These are phyloP conservation scores for Chaunax sp. DNA, from an alignment of 2,797 vertebrate species.

Conservation along the genomic window DNA sequence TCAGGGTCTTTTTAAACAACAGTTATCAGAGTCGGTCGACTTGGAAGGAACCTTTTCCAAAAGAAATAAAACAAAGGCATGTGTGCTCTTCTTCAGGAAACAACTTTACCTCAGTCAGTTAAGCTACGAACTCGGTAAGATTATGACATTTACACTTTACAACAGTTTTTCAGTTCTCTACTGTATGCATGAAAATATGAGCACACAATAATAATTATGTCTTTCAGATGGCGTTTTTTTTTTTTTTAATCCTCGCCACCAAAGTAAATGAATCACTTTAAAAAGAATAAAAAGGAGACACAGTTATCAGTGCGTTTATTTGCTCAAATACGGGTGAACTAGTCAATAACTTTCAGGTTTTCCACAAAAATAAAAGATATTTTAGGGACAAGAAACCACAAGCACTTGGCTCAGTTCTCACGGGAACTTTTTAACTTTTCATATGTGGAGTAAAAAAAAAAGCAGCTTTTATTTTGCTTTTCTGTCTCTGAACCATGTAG, in stretches of 20 bases:
- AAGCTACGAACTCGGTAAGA: slow-evolving; percentile 63
- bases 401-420: slow-evolving; percentile 54
- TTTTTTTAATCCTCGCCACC: slow-evolving; percentile 42
- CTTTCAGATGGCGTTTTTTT: slow-evolving; percentile 38
- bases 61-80: slow-evolving; percentile 13
- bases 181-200: slow-evolving; percentile 65
- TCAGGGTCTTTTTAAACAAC: neutral
- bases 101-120: slow-evolving; percentile 78
- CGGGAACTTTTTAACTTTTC: slow-evolving; percentile 65
- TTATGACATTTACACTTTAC: slow-evolving; percentile 58
- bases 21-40: neutral
- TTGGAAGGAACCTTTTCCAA: slow-evolving; percentile 38
- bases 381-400: slow-evolving; percentile 60
- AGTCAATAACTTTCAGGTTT: slow-evolving; percentile 64
- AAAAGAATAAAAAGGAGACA: slow-evolving; percentile 11
- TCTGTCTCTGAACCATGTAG: slow-evolving; percentile 28
- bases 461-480: slow-evolving; percentile 44
- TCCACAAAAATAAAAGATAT: slow-evolving; percentile 53
- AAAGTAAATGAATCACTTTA: slow-evolving; percentile 53
- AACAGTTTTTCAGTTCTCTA: slow-evolving; percentile 44
- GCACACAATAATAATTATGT: slow-evolving; percentile 34
- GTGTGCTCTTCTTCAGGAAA: slow-evolving; percentile 74
- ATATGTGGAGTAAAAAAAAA: slow-evolving; percentile 5
- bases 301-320: slow-evolving; percentile 50
- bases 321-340: slow-evolving; percentile 72